A percentile compares a stretch with the other conserved stretches of the same genome.
phyloP scores from a whole-genome alignment of 2,113 vertebrate genomes.

The Antechinus stuartii region DNA sequence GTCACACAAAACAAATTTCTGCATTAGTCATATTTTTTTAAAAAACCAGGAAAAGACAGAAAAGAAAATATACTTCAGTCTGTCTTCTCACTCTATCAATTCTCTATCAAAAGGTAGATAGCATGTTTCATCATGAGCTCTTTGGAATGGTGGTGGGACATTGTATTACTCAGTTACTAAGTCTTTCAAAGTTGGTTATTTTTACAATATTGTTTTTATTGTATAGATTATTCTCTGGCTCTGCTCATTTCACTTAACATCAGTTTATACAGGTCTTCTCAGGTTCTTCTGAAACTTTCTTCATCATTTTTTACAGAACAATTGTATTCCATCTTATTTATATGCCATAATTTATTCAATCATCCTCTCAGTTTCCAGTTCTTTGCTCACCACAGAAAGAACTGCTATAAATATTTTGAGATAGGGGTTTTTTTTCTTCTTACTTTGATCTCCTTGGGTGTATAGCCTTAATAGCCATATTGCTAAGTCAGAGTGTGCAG shows the following conservation, averaged over 20 bases:
- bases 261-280: background rate
- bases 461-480: background rate
- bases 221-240: background rate
- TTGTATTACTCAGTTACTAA: background rate
- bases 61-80: background rate
- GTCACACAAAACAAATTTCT: background rate
- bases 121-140: background rate
- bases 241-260: background rate
- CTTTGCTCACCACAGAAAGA: background rate
- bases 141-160: background rate
- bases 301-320: background rate
- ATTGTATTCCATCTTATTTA: background rate
- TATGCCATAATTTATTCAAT: background rate
- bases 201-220: background rate
- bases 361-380: background rate
- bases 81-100: background rate
- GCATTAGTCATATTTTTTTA: background rate
- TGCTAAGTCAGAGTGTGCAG: background rate
- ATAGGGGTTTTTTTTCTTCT: background rate
- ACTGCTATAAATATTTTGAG: background rate
- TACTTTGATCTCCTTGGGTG: background rate
- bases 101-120: background rate
- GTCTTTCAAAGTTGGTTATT: background rate
- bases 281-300: background rate
- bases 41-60: background rate